phyloP scores from a whole-genome alignment of 2,113 vertebrate genomes.

The Daubentonia madagascariensis region DNA sequence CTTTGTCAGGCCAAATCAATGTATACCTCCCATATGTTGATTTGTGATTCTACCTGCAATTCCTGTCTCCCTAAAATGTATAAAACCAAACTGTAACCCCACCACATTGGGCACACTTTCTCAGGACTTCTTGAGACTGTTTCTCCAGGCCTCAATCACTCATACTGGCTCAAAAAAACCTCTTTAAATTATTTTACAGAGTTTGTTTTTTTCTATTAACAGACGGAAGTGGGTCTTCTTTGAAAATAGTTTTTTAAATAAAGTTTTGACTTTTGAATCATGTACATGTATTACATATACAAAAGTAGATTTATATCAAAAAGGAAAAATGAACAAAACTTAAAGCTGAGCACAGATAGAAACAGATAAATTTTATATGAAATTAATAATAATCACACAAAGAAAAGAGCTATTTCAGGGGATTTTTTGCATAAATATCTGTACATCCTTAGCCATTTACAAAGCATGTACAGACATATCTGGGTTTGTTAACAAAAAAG shows the following conservation, averaged over 20 bases:
- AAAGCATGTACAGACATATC: neutral
- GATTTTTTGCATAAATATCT: neutral
- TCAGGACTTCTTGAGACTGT: too few species aligned
- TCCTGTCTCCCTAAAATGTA: too few species aligned
- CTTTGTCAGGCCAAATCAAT: too few species aligned
- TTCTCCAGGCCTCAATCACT: too few species aligned
- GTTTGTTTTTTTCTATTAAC: too few species aligned
- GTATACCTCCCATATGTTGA: too few species aligned
- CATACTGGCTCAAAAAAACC: too few species aligned
- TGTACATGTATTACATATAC: neutral
- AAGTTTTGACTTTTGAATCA: neutral
- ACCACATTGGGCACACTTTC: too few species aligned
- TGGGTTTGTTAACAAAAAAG: conserved; percentile 2
- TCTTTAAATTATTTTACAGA: too few species aligned
- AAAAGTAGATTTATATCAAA: neutral
- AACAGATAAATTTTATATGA: neutral
- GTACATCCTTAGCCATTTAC: neutral
- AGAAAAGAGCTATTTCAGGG: neutral
- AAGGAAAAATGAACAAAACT: neutral
- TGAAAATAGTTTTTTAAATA: neutral
- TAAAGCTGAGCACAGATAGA: neutral
- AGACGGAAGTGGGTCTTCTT: neutral
- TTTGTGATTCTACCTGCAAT: too few species aligned
- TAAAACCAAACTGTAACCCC: too few species aligned
- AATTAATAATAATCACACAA: neutral